Percentiles rank a stretch among this genome's conserved stretches.
phyloP scores from a whole-genome alignment of 2,888 invertebrate genomes.

The Ophion ventricosus region DNA sequence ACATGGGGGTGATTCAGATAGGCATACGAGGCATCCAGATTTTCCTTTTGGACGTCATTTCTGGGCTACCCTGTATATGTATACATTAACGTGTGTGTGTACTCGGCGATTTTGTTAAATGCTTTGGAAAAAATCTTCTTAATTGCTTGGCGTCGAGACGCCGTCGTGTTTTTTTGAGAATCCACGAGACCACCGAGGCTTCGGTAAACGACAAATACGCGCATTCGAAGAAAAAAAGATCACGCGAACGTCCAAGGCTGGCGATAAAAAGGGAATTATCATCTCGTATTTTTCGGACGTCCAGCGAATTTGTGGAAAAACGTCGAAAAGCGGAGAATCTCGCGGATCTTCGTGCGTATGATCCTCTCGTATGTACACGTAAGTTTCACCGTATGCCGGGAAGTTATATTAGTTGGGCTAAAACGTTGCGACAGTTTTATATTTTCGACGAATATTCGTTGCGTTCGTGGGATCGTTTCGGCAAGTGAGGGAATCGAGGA shows the following conservation, averaged over 20 bases:
- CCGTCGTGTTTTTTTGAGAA: neutral
- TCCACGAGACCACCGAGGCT: neutral
- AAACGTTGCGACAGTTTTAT: constrained; percentile 43
- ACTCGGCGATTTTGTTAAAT: neutral
- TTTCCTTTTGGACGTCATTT: neutral
- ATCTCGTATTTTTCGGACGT: constrained; percentile 38
- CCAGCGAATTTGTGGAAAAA: constrained; percentile 41
- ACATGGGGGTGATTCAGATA: neutral
- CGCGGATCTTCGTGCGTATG: constrained; percentile 29
- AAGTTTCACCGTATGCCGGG: constrained; percentile 33
- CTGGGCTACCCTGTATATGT: neutral
- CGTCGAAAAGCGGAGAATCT: neutral
- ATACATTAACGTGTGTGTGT: neutral
- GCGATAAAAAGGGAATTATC: constrained; percentile 50
- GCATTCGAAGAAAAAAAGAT: neutral
- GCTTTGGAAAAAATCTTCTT: neutral
- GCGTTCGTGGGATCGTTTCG: constrained; percentile 12
- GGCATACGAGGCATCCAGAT: neutral
- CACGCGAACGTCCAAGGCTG: constrained; percentile 26
- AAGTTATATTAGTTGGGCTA: constrained; percentile 49
- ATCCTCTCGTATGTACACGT: constrained; percentile 28
- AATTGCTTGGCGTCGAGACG: neutral
- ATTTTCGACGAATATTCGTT: constrained; percentile 54
- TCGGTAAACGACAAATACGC: neutral
- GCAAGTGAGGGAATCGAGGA: constrained; percentile 22